A percentile compares a stretch with the other conserved stretches of the same genome.
phyloP scores from a whole-genome alignment of 2,113 vertebrate genomes.

The Felis chaus region DNA sequence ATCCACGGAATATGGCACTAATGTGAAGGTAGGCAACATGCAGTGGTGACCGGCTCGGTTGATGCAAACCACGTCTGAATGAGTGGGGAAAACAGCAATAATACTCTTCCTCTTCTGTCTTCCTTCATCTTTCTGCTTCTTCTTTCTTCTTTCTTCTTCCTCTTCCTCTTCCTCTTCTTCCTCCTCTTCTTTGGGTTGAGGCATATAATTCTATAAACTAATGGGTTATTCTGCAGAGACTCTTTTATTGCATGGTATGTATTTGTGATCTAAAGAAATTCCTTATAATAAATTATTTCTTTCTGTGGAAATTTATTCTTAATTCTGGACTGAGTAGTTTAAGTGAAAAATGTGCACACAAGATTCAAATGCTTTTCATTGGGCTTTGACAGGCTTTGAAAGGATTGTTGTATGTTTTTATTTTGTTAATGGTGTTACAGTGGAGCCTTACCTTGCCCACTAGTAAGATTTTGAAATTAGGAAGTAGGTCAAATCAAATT shows the following conservation, averaged over 20 bases:
- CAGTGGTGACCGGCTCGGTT: background rate
- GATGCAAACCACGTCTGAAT: background rate
- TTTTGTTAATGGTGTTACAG: background rate
- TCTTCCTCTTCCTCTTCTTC: background rate
- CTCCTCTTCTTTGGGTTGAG: constrained; percentile 10
- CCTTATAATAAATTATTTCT: background rate
- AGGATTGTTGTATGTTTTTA: background rate
- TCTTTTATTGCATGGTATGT: background rate
- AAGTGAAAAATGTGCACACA: background rate
- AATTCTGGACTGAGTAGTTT: background rate
- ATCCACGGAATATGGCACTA: constrained; percentile 91
- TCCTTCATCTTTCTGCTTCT: too few relatives aligned
- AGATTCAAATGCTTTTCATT: background rate
- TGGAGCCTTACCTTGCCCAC: background rate
- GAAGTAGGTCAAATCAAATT: background rate
- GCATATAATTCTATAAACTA: background rate
- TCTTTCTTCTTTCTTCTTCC: too few relatives aligned
- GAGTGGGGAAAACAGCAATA: background rate
- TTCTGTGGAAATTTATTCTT: background rate
- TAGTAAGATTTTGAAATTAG: background rate
- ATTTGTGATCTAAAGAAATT: background rate
- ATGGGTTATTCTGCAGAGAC: background rate
- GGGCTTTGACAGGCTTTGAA: background rate
- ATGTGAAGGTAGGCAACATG: constrained; percentile 89
- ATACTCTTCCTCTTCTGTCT: too few relatives aligned